Percentiles rank a stretch among this genome's conserved stretches.
Conservation (phyloP, 2,888 invertebrate genomes). For the Panzeria rudis region DNA sequence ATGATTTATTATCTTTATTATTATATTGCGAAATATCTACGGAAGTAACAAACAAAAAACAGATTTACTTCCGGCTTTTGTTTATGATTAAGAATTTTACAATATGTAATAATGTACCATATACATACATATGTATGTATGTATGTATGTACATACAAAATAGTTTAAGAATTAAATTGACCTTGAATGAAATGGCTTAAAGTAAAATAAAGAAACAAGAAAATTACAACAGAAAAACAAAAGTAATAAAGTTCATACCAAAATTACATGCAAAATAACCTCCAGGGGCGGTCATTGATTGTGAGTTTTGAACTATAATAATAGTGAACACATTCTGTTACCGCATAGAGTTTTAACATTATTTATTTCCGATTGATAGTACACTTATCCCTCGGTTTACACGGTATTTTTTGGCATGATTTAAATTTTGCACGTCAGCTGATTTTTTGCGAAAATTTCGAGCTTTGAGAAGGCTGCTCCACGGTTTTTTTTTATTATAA, state of each 20-base stretch:
- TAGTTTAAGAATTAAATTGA: constrained; percentile 1
- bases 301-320: neutral
- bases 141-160: neutral
- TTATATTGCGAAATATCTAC: neutral
- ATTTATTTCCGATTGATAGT: neutral
- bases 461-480: too few relatives aligned
- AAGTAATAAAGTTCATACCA: neutral
- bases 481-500: too few relatives aligned
- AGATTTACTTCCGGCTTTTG: constrained; percentile 39
- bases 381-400: neutral
- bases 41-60: neutral
- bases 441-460: too few relatives aligned
- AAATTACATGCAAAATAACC: constrained; percentile 21
- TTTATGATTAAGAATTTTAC: neutral
- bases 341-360: neutral
- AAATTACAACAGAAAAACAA: neutral
- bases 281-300: constrained; percentile 17
- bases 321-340: neutral
- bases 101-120: too few relatives aligned
- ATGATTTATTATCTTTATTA: neutral
- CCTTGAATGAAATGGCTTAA: constrained; percentile 33
- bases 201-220: constrained; percentile 17
- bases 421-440: too few relatives aligned
- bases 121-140: neutral
- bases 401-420: neutral